These are phyloP conservation scores for Pollenia labialis DNA, from an alignment of 2,888 invertebrate species.

Conservation along the genomic window DNA sequence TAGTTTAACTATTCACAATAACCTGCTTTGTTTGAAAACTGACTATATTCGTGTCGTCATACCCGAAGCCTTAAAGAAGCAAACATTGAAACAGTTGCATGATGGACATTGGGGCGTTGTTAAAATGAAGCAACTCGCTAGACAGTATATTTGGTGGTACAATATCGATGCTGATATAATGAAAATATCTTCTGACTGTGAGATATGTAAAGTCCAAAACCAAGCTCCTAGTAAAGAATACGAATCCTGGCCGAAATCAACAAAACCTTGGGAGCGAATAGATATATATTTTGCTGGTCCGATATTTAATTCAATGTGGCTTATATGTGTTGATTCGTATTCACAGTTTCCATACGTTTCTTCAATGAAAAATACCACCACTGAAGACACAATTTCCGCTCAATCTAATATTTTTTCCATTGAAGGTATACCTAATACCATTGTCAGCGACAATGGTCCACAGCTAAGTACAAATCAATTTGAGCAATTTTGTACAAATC, in stretches of 20 bases:
- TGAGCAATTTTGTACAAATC: not conserved
- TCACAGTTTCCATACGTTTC: slow-evolving; percentile 13
- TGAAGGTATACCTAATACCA: not conserved
- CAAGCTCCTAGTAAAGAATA: slow-evolving; percentile 1
- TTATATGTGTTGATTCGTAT: slow-evolving; percentile 59
- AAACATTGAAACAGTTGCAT: not conserved
- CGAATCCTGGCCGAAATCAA: slow-evolving; percentile 13
- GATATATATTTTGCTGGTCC: slow-evolving; percentile 65
- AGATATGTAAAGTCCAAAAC: slow-evolving; percentile 36
- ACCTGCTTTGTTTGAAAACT: not conserved
- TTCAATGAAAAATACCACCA: slow-evolving; percentile 27
- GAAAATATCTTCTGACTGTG: slow-evolving; percentile 29
- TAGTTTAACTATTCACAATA: not conserved
- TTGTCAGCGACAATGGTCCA: slow-evolving; percentile 10
- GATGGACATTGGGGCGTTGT: slow-evolving; percentile 20
- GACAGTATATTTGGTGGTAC: slow-evolving; percentile 65
- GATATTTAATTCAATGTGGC: slow-evolving; percentile 66
- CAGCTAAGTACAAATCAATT: slow-evolving; percentile 7
- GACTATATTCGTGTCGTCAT: not conserved
- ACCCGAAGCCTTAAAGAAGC: not conserved
- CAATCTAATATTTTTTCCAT: not conserved
- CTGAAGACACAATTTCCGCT: slow-evolving; percentile 9
- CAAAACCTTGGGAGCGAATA: slow-evolving; percentile 54
- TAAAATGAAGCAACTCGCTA: slow-evolving; percentile 61
- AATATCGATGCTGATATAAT: slow-evolving; percentile 48